Percentiles rank a stretch among this genome's conserved stretches.
These are phyloP conservation scores for Cyclophora albipunctata DNA, from an alignment of 2,888 invertebrate species.

Conservation along the genomic window DNA sequence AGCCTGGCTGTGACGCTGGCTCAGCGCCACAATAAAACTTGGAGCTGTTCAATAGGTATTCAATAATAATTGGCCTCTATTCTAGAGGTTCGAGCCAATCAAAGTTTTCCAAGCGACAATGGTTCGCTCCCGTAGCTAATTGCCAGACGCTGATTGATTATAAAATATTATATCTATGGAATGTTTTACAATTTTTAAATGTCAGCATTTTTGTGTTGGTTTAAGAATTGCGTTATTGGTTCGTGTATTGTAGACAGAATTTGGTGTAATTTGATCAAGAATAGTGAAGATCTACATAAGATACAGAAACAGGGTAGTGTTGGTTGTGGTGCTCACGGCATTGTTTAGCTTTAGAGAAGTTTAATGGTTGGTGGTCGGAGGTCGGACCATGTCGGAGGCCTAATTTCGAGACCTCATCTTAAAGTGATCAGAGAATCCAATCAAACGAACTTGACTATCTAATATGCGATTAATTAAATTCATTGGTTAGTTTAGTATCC, in stretches of 20 bases:
- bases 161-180: constrained; percentile 25
- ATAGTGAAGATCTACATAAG: too few species aligned
- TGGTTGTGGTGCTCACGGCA: too few species aligned
- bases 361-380: too few species aligned
- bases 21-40: constrained; percentile 58
- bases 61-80: constrained; percentile 63
- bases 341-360: too few species aligned
- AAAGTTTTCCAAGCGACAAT: constrained; percentile 64
- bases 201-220: not conserved
- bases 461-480: too few species aligned
- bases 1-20: constrained; percentile 59
- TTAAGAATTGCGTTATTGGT: not conserved
- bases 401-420: too few species aligned
- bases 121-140: constrained; percentile 44
- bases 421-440: too few species aligned
- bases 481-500: too few species aligned
- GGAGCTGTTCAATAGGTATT: constrained; percentile 61
- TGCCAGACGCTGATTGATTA: constrained; percentile 49
- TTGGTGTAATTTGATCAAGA: not conserved
- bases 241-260: not conserved
- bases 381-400: too few species aligned
- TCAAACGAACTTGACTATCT: too few species aligned
- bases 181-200: constrained; percentile 15
- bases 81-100: constrained; percentile 52
- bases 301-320: too few species aligned